phyloP scores from a whole-genome alignment of 2,888 invertebrate species.

The Macrophya annulata region DNA sequence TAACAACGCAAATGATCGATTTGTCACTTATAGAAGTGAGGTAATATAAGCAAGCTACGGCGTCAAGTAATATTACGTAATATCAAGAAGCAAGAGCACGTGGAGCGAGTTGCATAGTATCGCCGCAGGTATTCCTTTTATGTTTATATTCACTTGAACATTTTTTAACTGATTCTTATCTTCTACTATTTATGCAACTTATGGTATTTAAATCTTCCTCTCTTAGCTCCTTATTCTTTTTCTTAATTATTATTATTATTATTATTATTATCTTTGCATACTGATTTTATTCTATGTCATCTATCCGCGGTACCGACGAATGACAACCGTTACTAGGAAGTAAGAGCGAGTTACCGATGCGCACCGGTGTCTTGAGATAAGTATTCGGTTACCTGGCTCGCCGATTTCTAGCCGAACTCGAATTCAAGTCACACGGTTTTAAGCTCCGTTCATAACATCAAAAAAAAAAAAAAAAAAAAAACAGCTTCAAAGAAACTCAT shows the following conservation, averaged over 20 bases:
- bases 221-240: background rate
- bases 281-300: background rate
- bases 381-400: conserved; percentile 40
- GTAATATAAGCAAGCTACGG: conserved; percentile 33
- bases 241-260: background rate
- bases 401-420: conserved; percentile 37
- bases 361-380: conserved; percentile 41
- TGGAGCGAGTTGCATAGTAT: background rate
- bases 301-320: background rate
- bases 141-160: background rate
- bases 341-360: conserved; percentile 48
- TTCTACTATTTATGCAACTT: background rate
- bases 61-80: conserved; percentile 7
- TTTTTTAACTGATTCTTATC: background rate
- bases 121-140: conserved; percentile 10
- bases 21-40: conserved; percentile 33
- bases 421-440: conserved; percentile 39
- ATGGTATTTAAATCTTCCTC: background rate
- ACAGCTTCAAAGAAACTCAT: background rate
- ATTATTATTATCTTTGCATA: background rate
- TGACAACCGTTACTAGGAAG: conserved; percentile 41
- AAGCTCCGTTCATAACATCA: conserved; percentile 34
- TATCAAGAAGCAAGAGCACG: conserved; percentile 22
- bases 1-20: conserved; percentile 45
- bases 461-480: background rate